Conservation (phyloP, 2,888 invertebrate genomes). For the Xestia ashworthii region DNA sequence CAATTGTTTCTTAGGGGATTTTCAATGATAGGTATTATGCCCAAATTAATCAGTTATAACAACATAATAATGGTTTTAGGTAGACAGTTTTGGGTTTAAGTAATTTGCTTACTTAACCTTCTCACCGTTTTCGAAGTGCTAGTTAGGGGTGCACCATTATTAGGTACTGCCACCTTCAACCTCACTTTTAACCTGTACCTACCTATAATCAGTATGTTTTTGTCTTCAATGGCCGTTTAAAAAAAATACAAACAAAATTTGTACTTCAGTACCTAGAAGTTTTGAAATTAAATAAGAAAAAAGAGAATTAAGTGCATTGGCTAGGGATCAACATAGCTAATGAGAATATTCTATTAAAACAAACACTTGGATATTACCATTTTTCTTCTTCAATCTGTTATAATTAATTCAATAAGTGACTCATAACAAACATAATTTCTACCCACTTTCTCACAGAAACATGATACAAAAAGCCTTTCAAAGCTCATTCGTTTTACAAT, state of each 20-base stretch:
- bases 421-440: background rate
- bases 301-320: too few species aligned
- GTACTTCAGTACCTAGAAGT: too few species aligned
- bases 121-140: background rate
- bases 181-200: too few species aligned
- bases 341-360: background rate
- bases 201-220: too few species aligned
- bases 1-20: background rate
- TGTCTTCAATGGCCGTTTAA: too few species aligned
- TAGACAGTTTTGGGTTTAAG: background rate
- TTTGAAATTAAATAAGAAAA: too few species aligned
- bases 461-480: constrained; percentile 20
- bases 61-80: background rate
- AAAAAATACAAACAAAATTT: too few species aligned
- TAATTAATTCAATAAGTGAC: background rate
- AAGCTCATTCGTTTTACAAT: constrained; percentile 24
- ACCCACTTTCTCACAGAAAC: constrained; percentile 8
- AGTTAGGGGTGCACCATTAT: background rate
- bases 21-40: background rate
- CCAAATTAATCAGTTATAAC: background rate
- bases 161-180: background rate
- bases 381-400: background rate
- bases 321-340: background rate
- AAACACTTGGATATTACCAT: background rate
- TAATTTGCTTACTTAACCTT: background rate